These are phyloP conservation scores for Eulithis prunata DNA, from an alignment of 2,888 invertebrate genomes.

Conservation along the genomic window DNA sequence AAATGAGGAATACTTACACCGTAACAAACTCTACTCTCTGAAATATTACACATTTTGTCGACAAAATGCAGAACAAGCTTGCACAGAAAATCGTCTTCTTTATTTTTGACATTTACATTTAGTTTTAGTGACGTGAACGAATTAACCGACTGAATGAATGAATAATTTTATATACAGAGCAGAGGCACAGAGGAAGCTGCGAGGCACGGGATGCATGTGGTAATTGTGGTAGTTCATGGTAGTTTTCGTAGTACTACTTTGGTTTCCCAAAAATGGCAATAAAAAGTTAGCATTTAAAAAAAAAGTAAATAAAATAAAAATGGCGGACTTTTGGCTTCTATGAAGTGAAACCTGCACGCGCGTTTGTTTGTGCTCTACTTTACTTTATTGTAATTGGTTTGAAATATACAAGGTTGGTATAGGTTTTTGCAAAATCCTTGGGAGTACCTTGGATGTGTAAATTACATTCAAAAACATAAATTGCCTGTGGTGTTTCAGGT, in stretches of 20 bases:
- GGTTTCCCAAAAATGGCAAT: no score
- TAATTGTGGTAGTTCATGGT: background rate
- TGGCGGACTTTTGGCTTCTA: slow-evolving; percentile 44
- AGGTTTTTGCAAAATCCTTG: background rate
- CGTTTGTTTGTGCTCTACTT: slow-evolving; percentile 13
- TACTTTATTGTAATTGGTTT: background rate
- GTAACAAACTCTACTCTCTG: slow-evolving; percentile 54
- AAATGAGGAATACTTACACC: slow-evolving; percentile 45
- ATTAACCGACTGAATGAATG: background rate
- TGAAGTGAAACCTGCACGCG: slow-evolving; percentile 37
- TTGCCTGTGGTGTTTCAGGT: slow-evolving; percentile 44
- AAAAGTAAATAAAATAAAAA: slow-evolving; percentile 33
- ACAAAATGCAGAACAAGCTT: slow-evolving; percentile 51
- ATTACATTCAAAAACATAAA: background rate
- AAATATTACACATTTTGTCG: slow-evolving; percentile 57
- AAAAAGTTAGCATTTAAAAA: no score
- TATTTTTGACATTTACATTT: background rate
- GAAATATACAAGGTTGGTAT: slow-evolving; percentile 17
- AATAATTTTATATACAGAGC: no score
- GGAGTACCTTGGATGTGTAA: background rate
- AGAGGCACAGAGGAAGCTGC: no score
- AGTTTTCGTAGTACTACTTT: background rate
- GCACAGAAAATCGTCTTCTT: slow-evolving; percentile 49
- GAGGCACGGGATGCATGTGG: no score
- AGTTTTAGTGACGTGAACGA: background rate